Conservation (phyloP, 2,888 invertebrate genomes). For the Aphrophora alni region DNA sequence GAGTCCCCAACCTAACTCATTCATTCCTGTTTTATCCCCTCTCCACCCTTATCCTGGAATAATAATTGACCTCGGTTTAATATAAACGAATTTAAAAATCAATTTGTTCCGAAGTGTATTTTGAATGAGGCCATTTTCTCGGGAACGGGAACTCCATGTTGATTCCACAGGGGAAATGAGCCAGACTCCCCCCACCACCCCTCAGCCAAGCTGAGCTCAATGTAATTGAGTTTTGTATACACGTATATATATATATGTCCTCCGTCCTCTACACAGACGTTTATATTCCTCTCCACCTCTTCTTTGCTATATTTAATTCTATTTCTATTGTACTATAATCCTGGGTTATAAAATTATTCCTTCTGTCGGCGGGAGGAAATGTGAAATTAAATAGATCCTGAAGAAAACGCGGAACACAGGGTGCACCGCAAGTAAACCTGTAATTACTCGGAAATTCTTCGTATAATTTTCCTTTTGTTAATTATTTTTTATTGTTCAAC, state of each 20-base stretch:
- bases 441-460: neutral
- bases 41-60: neutral
- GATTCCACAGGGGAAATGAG: neutral
- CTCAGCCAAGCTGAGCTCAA: neutral
- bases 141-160: neutral
- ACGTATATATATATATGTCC: neutral
- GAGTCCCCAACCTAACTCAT: too few species aligned
- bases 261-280: neutral
- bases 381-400: too few species aligned
- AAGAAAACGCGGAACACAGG: too few species aligned
- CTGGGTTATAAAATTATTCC: neutral
- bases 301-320: neutral
- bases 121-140: neutral
- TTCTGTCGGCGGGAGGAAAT: neutral
- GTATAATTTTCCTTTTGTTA: neutral
- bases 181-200: neutral
- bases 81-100: neutral
- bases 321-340: neutral
- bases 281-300: neutral
- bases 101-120: neutral
- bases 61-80: neutral
- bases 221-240: neutral
- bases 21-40: too few species aligned
- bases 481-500: neutral
- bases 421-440: neutral